Conservation (phyloP, 2,888 invertebrate species). For the Anoncus sp. region DNA sequence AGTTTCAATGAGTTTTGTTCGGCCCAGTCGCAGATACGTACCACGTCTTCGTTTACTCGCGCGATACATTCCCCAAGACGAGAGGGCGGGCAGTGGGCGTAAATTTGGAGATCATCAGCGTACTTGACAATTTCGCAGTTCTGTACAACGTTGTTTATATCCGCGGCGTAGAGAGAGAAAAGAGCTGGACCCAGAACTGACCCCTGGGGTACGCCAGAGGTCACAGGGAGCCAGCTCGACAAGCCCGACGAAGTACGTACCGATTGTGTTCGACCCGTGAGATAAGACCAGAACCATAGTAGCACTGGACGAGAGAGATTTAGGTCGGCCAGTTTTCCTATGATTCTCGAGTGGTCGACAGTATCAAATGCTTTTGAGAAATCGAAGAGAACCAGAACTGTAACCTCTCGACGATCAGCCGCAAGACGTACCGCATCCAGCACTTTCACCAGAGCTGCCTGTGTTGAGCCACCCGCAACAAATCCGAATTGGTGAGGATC, state of each 20-base stretch:
- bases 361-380: constrained; percentile 21
- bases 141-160: background rate
- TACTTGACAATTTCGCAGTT: constrained; percentile 3
- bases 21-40: background rate
- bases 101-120: constrained; percentile 21
- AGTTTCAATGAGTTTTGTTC: background rate
- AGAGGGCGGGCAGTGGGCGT: background rate
- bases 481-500: constrained; percentile 11
- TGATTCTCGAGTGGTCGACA: background rate
- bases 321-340: background rate
- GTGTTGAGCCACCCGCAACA: constrained; percentile 1
- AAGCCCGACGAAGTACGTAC: background rate
- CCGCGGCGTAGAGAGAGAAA: background rate
- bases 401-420: background rate
- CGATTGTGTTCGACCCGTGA: background rate
- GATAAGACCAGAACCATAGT: constrained; percentile 11
- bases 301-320: background rate
- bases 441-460: background rate
- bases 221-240: background rate
- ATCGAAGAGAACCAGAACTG: constrained; percentile 18
- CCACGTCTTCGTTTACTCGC: background rate
- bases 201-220: constrained; percentile 12
- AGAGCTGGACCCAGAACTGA: constrained; percentile 3
- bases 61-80: background rate
- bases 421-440: background rate